Evolutionary conservation across 2,797 vertebrate genomes (phyloP), one percentile per base, ranked within the genome.

Genomic region (Paedocypris micromegethes): DNA sequence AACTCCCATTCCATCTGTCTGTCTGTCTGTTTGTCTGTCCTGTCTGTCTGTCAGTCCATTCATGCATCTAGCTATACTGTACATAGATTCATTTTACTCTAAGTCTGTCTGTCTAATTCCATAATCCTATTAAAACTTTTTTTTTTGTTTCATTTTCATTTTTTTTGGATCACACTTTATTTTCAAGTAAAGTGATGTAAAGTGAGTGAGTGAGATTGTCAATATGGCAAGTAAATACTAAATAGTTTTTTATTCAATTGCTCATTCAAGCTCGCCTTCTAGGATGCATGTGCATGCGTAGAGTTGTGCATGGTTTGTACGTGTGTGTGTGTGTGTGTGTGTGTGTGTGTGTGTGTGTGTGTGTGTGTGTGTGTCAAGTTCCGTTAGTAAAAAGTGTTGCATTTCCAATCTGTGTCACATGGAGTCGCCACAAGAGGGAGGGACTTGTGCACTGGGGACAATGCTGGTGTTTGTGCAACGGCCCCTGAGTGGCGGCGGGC

Each of bases 381-480:
- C 76, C 72, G 78, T 87, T 84, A 82, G 83, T 77, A 73, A 64
- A 81, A 82, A 84, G 75, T 75, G 67, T 74, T 73, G 83, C 80
- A 66, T 83, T 78, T 82, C 43, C 67, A 70, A 79, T 73, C 77
- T 75, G 77, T 87, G 83, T 86, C 82, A 85, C 81, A 76, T 77
- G 72, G 84, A 85, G 82, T 87, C 83, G 83, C 83, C 82, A 67
- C 45, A 64, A 73, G 84, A 80, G 86, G 90, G 89, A 89, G 89
- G 89, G 88, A 87, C 87, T 89, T 86, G 80, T 67, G 68, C 82
- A 67, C 68, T 46, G 49, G 83, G 89, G 88, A 91, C 90, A 90
- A 91, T 90, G 83, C 86, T 85, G 68, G 81, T 87, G 86, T 90
- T 90, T 91, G 87, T 91, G 86, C 86, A 89, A 85, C 80, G 79